Conservation (phyloP, 64 coral and sea anemone genomes). For the Trachythela sp. region DNA sequence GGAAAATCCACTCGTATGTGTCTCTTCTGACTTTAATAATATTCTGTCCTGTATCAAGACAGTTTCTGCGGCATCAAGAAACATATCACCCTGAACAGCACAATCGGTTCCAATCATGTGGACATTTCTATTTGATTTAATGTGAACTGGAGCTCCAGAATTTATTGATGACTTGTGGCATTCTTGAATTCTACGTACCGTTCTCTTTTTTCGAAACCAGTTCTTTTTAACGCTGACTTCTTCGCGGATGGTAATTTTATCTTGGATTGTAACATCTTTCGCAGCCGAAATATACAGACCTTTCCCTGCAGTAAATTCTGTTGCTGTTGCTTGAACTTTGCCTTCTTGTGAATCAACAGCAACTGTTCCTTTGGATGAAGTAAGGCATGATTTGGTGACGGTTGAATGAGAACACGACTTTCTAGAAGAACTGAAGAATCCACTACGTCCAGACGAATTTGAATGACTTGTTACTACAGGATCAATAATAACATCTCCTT, state of each 20-base stretch:
- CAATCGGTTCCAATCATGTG: slow-evolving; percentile 37
- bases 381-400: too few relatives aligned
- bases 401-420: too few relatives aligned
- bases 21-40: slow-evolving; percentile 28
- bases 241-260: slow-evolving; percentile 44
- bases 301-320: too few relatives aligned
- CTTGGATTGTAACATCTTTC: too few relatives aligned
- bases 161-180: slow-evolving; percentile 36
- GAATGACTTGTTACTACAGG: background rate
- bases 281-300: too few relatives aligned
- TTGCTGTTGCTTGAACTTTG: too few relatives aligned
- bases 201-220: slow-evolving; percentile 33
- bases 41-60: slow-evolving; percentile 39
- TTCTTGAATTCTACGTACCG: slow-evolving; percentile 29
- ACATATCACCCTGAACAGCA: slow-evolving; percentile 27
- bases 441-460: background rate
- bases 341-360: too few relatives aligned
- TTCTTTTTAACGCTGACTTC: slow-evolving; percentile 37
- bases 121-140: slow-evolving; percentile 34
- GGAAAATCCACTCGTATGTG: slow-evolving; percentile 39
- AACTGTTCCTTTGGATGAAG: too few relatives aligned
- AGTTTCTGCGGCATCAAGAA: slow-evolving; percentile 20
- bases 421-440: slow-evolving; percentile 36
- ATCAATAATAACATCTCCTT: slow-evolving; percentile 39
- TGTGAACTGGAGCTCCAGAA: slow-evolving; percentile 26